Conservation (phyloP, 2,888 invertebrate species). For the Deilephila elpenor region DNA sequence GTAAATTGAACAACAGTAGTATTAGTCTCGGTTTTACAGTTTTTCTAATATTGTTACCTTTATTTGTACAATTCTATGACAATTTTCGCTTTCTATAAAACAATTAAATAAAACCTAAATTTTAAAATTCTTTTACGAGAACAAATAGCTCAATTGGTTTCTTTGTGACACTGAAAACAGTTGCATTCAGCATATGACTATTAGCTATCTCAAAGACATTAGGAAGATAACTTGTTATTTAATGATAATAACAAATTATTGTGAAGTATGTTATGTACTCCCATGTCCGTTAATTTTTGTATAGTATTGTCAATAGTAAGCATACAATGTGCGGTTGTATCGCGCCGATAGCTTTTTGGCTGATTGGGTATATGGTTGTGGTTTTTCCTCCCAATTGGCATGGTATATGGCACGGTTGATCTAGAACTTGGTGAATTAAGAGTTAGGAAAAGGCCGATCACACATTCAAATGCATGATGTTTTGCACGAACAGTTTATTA, state of each 20-base stretch:
- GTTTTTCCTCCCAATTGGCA: constrained; percentile 68
- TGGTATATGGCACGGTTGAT: constrained; percentile 59
- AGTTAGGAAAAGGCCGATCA: constrained; percentile 51
- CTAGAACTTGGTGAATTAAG: constrained; percentile 47
- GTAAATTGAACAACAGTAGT: no score
- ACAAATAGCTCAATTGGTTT: no score
- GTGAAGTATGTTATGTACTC: constrained; percentile 17
- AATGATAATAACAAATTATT: background rate
- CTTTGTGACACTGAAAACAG: no score
- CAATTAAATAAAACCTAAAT: no score
- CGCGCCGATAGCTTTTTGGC: constrained; percentile 56
- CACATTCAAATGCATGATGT: constrained; percentile 52
- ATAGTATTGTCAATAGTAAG: constrained; percentile 51
- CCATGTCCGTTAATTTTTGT: constrained; percentile 38
- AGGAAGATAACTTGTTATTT: background rate
- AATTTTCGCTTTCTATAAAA: no score
- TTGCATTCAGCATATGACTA: background rate
- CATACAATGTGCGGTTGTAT: constrained; percentile 48
- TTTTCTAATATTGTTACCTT: no score
- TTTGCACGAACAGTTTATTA: constrained; percentile 48
- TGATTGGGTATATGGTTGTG: constrained; percentile 66
- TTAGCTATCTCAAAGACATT: background rate
- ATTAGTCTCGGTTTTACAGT: no score
- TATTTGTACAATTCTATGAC: no score
- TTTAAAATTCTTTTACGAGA: no score